Conservation (phyloP, 2,797 vertebrate species). For the Novumbra hubbsi region DNA sequence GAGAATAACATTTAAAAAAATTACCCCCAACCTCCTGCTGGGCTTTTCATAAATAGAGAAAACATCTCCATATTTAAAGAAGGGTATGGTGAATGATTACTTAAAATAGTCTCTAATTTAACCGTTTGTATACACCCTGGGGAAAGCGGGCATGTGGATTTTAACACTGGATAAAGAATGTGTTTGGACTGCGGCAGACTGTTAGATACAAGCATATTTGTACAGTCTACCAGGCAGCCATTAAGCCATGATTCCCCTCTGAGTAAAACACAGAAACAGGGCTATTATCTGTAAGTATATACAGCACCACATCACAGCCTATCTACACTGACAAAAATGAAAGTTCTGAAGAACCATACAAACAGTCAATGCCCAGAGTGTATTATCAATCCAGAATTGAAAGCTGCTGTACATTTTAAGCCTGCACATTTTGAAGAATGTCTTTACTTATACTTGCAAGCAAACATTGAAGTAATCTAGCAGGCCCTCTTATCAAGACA, state of each 20-base stretch:
- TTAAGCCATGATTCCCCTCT: slow-evolving; percentile 2
- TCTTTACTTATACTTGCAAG: too few relatives aligned
- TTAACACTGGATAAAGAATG: slow-evolving; percentile 36
- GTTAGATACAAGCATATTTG: slow-evolving; percentile 40
- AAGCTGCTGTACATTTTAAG: too few relatives aligned
- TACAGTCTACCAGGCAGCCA: slow-evolving; percentile 27
- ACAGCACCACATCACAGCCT: neutral
- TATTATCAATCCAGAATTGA: too few relatives aligned
- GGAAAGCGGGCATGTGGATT: slow-evolving; percentile 39
- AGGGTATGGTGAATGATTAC: slow-evolving; percentile 28
- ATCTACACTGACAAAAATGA: neutral
- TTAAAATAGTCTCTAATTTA: slow-evolving; percentile 28
- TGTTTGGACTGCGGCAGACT: slow-evolving; percentile 36
- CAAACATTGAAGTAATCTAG: too few relatives aligned
- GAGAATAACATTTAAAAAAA: slow-evolving; percentile 15
- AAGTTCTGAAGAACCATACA: too few relatives aligned
- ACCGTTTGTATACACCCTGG: slow-evolving; percentile 24
- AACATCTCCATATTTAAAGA: slow-evolving; percentile 10
- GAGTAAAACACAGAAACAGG: slow-evolving; percentile 29
- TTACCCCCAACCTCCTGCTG: slow-evolving; percentile 16
- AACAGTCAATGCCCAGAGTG: too few relatives aligned
- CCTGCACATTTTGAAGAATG: too few relatives aligned
- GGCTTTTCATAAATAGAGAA: slow-evolving; percentile 20
- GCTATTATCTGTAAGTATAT: slow-evolving; percentile 22
- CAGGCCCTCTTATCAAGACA: too few relatives aligned